Conservation (phyloP, 2,888 invertebrate genomes). For the Saturnia japonica region DNA sequence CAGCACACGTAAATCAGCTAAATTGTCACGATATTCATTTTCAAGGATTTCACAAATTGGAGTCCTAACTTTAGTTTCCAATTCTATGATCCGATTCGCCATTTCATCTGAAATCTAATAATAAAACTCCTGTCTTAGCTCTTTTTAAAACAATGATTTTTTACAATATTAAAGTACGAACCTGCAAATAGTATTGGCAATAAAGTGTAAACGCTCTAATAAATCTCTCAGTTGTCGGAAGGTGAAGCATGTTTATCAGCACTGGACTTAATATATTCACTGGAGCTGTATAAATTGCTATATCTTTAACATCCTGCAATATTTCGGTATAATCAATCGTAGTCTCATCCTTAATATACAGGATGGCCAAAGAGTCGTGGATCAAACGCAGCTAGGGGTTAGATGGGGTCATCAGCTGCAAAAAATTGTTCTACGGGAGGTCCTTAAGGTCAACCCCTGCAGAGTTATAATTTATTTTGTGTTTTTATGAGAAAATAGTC, state of each 20-base stretch:
- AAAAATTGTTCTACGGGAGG: no score
- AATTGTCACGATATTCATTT: slow-evolving; percentile 74
- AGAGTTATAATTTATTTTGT: no score
- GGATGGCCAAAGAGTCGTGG: no score
- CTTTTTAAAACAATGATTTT: slow-evolving; percentile 19
- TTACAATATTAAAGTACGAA: slow-evolving; percentile 38
- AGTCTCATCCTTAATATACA: background rate
- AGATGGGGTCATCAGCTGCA: no score
- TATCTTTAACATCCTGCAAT: slow-evolving; percentile 70
- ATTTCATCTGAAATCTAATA: slow-evolving; percentile 80
- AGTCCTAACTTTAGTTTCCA: slow-evolving; percentile 78
- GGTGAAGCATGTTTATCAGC: slow-evolving; percentile 83
- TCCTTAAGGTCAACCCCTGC: no score
- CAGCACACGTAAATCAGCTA: slow-evolving; percentile 81
- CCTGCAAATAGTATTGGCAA: slow-evolving; percentile 84
- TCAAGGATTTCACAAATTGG: slow-evolving; percentile 74
- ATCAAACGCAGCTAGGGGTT: no score
- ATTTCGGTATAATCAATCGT: background rate
- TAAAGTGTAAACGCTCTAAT: slow-evolving; percentile 84
- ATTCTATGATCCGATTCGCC: slow-evolving; percentile 73
- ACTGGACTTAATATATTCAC: slow-evolving; percentile 77
- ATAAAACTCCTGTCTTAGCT: background rate
- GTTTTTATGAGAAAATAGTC: no score
- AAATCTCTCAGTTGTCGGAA: slow-evolving; percentile 83
- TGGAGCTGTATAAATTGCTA: slow-evolving; percentile 81